Evolutionary conservation across 1,140 invertebrate species (phyloP).

Genomic region (Venustaconcha ellipsiformis): DNA sequence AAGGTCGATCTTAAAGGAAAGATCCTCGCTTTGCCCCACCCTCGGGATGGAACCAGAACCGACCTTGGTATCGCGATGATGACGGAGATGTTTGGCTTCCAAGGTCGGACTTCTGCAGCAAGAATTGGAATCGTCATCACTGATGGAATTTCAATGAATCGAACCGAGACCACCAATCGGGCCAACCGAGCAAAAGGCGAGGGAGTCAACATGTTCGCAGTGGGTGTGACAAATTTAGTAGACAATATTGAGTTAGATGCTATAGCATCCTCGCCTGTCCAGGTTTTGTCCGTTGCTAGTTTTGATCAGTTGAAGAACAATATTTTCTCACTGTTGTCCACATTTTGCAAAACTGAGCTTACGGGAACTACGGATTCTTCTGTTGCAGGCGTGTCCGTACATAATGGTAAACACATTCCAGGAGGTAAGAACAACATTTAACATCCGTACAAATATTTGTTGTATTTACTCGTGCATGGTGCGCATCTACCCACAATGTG

Average conservation of each 20-base stretch:
- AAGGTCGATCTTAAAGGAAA: conserved; percentile 10
- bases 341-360: too few species aligned
- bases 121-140: conserved; percentile 44
- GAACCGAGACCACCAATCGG: conserved; percentile 20
- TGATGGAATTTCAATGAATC: conserved; percentile 37
- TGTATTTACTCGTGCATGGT: too few species aligned
- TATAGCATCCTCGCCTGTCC: conserved; percentile 29
- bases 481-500: too few species aligned
- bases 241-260: conserved; percentile 29
- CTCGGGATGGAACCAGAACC: conserved; percentile 31
- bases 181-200: conserved; percentile 14
- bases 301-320: conserved; percentile 30
- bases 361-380: too few species aligned
- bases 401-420: too few species aligned
- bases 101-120: conserved; percentile 6
- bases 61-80: conserved; percentile 30
- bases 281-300: conserved; percentile 28
- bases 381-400: too few species aligned
- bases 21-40: conserved; percentile 15
- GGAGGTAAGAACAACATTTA: too few species aligned
- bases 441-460: too few species aligned
- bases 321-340: too few species aligned
- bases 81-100: not conserved
- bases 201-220: conserved; percentile 35
- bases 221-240: conserved; percentile 34